These are phyloP conservation scores for Tapirus terrestris DNA, from an alignment of 2,113 vertebrate species.

Conservation along the genomic window DNA sequence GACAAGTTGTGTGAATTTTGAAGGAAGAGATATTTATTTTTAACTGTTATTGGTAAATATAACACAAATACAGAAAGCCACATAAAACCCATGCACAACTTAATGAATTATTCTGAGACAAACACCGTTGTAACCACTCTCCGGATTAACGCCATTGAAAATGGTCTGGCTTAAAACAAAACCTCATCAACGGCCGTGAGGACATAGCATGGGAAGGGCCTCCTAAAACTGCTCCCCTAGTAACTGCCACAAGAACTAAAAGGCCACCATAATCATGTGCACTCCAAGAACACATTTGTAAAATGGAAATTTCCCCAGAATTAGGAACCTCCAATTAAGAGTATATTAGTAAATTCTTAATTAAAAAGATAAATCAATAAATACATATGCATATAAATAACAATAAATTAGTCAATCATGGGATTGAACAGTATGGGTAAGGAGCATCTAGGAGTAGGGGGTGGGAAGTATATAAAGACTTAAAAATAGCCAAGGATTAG, in stretches of 20 bases:
- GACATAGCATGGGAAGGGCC: neutral
- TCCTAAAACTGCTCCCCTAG: neutral
- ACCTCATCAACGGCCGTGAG: neutral
- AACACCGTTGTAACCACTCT: neutral
- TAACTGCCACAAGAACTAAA: neutral
- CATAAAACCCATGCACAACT: neutral
- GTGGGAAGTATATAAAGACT: neutral
- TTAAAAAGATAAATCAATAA: conserved; percentile 27
- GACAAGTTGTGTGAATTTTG: conserved; percentile 1
- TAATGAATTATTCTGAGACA: neutral
- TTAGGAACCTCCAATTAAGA: neutral
- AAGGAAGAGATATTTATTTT: conserved; percentile 32
- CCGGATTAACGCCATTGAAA: neutral
- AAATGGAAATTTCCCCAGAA: neutral
- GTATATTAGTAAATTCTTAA: neutral
- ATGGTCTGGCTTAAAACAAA: neutral
- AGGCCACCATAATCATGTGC: neutral
- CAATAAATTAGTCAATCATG: neutral
- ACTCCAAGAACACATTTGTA: neutral
- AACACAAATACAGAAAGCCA: conserved; percentile 13
- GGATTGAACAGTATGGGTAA: neutral
- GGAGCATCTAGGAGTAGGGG: neutral
- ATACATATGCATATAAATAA: neutral
- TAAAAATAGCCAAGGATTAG: conserved; percentile 5
- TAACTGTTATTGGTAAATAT: neutral